phyloP scores from a whole-genome alignment of 2,888 invertebrate species.

The Temnothorax rugatulus region DNA sequence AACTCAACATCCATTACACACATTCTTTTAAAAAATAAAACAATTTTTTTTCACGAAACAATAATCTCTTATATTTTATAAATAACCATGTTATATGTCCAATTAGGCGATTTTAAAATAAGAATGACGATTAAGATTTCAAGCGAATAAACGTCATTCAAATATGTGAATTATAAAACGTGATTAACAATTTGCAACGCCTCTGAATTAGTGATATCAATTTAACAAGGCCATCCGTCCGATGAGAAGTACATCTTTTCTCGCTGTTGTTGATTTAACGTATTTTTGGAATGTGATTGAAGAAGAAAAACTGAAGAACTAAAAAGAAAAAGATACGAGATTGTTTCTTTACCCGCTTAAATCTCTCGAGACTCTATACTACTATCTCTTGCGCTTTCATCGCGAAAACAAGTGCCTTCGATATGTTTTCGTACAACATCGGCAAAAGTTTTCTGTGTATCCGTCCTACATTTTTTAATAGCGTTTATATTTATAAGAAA shows the following conservation, averaged over 20 bases:
- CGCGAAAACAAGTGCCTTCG: background rate
- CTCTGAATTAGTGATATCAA: conserved; percentile 33
- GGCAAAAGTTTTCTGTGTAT: background rate
- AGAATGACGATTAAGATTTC: background rate
- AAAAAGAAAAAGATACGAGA: background rate
- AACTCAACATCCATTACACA: background rate
- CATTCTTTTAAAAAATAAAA: background rate
- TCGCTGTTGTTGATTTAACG: conserved; percentile 26
- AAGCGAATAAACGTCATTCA: background rate
- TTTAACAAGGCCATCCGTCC: conserved; percentile 23
- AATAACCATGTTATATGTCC: background rate
- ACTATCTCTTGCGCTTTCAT: background rate
- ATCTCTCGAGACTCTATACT: conserved; percentile 15
- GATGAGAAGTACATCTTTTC: background rate
- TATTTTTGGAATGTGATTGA: conserved; percentile 38
- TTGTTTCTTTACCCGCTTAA: conserved; percentile 14
- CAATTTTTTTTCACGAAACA: background rate
- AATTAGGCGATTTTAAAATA: background rate
- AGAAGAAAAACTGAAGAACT: background rate
- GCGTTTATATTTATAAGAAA: background rate
- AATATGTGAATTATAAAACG: conserved; percentile 43
- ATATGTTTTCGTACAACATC: background rate
- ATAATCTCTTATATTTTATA: background rate
- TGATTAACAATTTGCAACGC: conserved; percentile 28
- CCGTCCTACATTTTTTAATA: background rate